These are phyloP conservation scores for Masnerella sp. DNA, from an alignment of 2,888 invertebrate genomes.

Conservation along the genomic window DNA sequence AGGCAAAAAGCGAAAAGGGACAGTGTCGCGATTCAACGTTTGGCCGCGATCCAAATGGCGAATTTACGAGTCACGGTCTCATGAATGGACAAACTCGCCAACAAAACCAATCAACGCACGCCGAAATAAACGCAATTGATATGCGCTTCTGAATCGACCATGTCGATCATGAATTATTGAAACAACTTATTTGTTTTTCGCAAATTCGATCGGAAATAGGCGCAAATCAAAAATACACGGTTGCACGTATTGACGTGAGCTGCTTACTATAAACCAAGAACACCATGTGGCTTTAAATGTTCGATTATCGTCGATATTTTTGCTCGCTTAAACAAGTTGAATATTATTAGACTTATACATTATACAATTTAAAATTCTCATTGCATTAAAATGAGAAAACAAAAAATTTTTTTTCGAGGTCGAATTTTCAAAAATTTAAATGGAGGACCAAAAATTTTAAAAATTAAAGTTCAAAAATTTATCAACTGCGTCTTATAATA, in stretches of 20 bases:
- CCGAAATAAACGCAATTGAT: slow-evolving; percentile 46
- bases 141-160: slow-evolving; percentile 22
- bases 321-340: too few species aligned
- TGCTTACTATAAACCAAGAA: slow-evolving; percentile 9
- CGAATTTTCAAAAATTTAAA: too few species aligned
- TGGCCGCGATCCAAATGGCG: slow-evolving; percentile 70
- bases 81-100: slow-evolving; percentile 68
- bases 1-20: slow-evolving; percentile 61
- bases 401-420: too few species aligned
- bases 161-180: slow-evolving; percentile 48
- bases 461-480: too few species aligned
- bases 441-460: too few species aligned
- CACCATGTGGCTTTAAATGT: background rate
- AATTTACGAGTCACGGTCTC: slow-evolving; percentile 64
- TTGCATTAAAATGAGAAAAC: too few species aligned
- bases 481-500: too few species aligned
- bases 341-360: too few species aligned
- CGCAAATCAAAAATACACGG: slow-evolving; percentile 19
- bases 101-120: slow-evolving; percentile 40
- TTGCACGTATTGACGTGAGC: slow-evolving; percentile 9
- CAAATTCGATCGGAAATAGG: slow-evolving; percentile 6
- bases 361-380: too few species aligned
- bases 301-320: background rate
- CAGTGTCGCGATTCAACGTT: slow-evolving; percentile 70
- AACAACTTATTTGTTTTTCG: slow-evolving; percentile 18